A percentile compares a stretch with the other conserved stretches of the same genome.
Conservation (phyloP, 2,888 invertebrate species). For the Lasioglossum villosulum region DNA sequence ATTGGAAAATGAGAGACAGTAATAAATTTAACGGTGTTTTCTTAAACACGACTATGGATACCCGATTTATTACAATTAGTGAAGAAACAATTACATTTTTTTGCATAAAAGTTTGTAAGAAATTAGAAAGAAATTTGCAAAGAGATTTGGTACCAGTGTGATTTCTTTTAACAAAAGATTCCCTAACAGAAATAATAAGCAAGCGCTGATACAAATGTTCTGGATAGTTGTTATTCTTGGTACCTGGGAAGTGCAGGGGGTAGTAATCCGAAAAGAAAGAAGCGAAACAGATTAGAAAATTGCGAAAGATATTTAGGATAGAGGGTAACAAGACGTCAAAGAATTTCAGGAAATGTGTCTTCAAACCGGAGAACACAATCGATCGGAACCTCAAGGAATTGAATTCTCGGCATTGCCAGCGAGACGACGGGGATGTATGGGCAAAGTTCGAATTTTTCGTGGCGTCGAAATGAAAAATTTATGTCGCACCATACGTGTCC, state of each 20-base stretch:
- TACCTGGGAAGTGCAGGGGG: not conserved
- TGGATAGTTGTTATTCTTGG: not conserved
- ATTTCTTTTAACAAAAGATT: not conserved
- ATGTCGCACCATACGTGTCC: not conserved
- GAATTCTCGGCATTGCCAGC: conserved; percentile 51
- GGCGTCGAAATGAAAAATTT: conserved; percentile 35
- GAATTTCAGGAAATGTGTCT: conserved; percentile 33
- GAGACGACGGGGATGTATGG: conserved; percentile 13
- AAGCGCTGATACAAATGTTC: not conserved
- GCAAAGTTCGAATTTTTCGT: conserved; percentile 27
- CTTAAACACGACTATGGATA: too few species aligned
- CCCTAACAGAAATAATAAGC: too few species aligned
- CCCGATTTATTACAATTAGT: too few species aligned
- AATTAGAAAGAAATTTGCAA: too few species aligned
- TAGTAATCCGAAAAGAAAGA: not conserved
- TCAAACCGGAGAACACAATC: conserved; percentile 29
- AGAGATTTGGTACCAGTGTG: not conserved
- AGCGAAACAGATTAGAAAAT: not conserved
- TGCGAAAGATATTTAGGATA: conserved; percentile 10
- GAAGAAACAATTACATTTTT: too few species aligned
- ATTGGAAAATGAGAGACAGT: too few species aligned
- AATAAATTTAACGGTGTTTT: too few species aligned
- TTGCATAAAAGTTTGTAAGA: not conserved
- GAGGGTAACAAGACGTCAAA: conserved; percentile 18
- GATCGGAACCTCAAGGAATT: conserved; percentile 50